Conservation (phyloP, 2,888 invertebrate species). For the Frankliniella fusca region DNA sequence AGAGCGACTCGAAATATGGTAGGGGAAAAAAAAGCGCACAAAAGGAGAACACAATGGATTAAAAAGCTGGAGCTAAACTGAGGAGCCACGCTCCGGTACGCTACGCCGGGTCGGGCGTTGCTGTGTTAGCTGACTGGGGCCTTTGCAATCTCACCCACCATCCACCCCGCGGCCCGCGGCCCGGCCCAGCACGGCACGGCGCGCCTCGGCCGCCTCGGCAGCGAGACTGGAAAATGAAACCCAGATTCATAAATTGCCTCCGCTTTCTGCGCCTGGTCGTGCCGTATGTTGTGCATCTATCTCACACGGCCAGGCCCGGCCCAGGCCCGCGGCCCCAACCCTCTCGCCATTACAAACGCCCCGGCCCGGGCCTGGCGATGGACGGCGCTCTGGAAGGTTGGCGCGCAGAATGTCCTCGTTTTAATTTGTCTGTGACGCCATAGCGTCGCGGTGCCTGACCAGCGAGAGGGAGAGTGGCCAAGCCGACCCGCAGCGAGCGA, state of each 20-base stretch:
- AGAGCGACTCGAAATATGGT: too few relatives aligned
- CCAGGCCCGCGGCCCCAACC: neutral
- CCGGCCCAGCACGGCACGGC: neutral
- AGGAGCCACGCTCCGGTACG: neutral
- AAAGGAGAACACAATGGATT: neutral
- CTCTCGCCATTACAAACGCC: neutral
- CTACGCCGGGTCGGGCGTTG: too few relatives aligned
- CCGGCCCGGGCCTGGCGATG: neutral
- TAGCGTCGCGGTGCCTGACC: slow-evolving; percentile 12
- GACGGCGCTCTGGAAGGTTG: slow-evolving; percentile 14
- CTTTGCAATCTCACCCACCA: neutral
- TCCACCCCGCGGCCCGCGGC: neutral
- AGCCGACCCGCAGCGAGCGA: neutral
- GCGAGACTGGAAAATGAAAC: slow-evolving; percentile 24
- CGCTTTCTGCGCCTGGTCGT: slow-evolving; percentile 6
- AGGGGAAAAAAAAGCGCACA: neutral
- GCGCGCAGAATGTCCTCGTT: slow-evolving; percentile 16
- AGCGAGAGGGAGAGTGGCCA: neutral
- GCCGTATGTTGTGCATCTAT: slow-evolving; percentile 22
- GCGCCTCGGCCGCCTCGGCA: neutral
- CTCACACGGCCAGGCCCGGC: neutral
- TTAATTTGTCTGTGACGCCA: neutral
- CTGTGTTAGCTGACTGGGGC: neutral
- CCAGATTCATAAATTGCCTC: slow-evolving; percentile 26
- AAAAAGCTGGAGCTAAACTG: neutral